A percentile compares a stretch with the other conserved stretches of the same genome.
Conservation (phyloP, 2,797 vertebrate species). For the Mustela erminea region DNA sequence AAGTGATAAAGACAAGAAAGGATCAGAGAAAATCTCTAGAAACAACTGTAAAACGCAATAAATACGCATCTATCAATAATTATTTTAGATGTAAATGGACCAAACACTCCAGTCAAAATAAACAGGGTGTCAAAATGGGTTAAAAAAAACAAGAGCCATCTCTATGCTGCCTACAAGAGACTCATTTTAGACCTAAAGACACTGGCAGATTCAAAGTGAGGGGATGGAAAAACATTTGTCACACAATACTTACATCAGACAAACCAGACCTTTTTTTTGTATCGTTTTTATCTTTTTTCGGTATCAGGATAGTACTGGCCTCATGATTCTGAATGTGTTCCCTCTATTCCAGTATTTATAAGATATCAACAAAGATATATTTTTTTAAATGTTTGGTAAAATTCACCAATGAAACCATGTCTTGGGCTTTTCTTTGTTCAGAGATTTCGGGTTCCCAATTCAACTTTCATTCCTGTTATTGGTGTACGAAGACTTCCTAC, state of each 20-base stretch:
- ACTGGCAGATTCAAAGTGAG: not conserved
- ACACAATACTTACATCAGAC: not conserved
- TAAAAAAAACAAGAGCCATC: not conserved
- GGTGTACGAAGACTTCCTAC: not conserved
- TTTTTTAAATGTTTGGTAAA: not conserved
- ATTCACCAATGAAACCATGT: not conserved
- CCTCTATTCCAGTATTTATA: not conserved
- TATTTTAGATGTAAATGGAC: not conserved
- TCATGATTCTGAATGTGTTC: not conserved
- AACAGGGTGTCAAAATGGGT: not conserved
- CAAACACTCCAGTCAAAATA: not conserved
- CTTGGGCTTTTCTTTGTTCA: not conserved
- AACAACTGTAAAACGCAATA: not conserved
- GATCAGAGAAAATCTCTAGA: not conserved
- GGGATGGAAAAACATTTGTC: not conserved
- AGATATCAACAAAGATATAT: not conserved
- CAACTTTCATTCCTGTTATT: not conserved
- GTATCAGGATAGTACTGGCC: not conserved
- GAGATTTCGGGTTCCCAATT: not conserved
- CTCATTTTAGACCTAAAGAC: not conserved
- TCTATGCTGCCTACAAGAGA: not conserved
- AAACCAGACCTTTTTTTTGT: not conserved
- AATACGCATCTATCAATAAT: not conserved
- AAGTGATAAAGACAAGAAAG: not conserved
- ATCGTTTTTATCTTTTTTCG: not conserved